phyloP scores from a whole-genome alignment of 2,797 vertebrate species.

The Lacerta viridis region DNA sequence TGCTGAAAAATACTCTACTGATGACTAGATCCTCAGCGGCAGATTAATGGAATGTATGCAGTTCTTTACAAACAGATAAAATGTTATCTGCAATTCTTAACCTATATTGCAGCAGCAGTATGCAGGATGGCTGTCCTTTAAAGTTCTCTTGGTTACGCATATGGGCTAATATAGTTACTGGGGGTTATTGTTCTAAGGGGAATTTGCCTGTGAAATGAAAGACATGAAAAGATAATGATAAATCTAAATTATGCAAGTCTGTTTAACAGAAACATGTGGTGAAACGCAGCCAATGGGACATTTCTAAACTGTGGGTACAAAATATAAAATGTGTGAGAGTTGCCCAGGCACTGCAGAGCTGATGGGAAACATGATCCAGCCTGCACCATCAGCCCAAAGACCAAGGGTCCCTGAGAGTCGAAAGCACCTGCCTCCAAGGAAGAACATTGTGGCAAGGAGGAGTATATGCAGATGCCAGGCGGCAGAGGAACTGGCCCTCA shows the following conservation, averaged over 20 bases:
- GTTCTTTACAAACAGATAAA: conserved; percentile 60
- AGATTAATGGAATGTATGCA: conserved; percentile 48
- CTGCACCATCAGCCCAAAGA: not conserved
- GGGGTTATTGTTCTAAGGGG: conserved; percentile 53
- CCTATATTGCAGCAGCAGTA: conserved; percentile 46
- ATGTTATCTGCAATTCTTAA: conserved; percentile 57
- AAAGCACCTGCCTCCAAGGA: not conserved
- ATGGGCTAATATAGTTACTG: conserved; percentile 51
- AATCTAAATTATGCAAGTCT: conserved; percentile 39
- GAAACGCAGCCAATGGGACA: conserved; percentile 43
- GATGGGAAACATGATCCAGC: not conserved
- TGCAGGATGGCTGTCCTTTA: conserved; percentile 42
- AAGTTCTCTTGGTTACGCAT: conserved; percentile 49
- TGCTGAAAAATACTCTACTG: conserved; percentile 66
- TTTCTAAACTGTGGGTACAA: conserved; percentile 31
- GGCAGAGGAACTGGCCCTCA: no score
- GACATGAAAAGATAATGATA: conserved; percentile 33
- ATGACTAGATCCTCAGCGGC: conserved; percentile 58
- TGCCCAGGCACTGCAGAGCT: not conserved
- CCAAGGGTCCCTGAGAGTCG: not conserved
- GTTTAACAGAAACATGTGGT: conserved; percentile 49
- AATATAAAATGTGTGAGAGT: not conserved
- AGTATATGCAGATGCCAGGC: not conserved
- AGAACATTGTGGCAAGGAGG: not conserved
- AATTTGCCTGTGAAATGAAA: conserved; percentile 52